Evolutionary conservation across 2,113 vertebrate species (phyloP).

Genomic region (Epinephelus moara): DNA sequence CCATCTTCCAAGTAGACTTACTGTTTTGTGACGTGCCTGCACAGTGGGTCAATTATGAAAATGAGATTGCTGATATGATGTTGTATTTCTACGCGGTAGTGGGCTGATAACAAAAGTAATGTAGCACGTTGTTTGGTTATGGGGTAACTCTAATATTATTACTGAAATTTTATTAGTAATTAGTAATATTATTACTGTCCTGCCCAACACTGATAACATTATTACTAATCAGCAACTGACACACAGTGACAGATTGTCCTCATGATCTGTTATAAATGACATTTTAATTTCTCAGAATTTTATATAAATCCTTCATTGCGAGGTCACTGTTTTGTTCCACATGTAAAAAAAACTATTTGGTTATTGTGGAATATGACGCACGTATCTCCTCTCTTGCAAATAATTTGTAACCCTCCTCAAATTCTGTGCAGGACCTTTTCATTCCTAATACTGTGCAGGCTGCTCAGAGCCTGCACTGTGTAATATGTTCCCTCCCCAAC

Average conservation of each 20-base stretch:
- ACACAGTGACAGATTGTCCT: not conserved
- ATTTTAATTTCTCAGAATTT: not conserved
- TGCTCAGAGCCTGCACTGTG: not conserved
- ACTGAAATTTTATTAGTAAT: no score
- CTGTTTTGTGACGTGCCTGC: no score
- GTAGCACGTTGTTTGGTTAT: no score
- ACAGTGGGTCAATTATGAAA: no score
- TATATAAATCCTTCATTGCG: not conserved
- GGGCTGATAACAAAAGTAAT: no score
- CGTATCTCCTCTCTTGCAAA: not conserved
- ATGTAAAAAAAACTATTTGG: not conserved
- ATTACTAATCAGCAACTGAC: not conserved
- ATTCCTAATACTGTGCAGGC: constrained; percentile 18
- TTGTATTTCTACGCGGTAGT: no score
- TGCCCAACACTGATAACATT: no score
- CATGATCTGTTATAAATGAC: not conserved
- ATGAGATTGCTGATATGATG: no score
- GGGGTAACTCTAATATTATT: no score
- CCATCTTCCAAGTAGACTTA: no score
- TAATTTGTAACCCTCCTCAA: not conserved
- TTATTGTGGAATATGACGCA: not conserved
- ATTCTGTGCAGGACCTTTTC: constrained; percentile 13
- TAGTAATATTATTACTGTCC: no score
- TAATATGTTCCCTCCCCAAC: constrained; percentile 29
- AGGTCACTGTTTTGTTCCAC: not conserved